These are phyloP conservation scores for Lobophora halterata DNA, from an alignment of 2,888 invertebrate genomes.

Conservation along the genomic window DNA sequence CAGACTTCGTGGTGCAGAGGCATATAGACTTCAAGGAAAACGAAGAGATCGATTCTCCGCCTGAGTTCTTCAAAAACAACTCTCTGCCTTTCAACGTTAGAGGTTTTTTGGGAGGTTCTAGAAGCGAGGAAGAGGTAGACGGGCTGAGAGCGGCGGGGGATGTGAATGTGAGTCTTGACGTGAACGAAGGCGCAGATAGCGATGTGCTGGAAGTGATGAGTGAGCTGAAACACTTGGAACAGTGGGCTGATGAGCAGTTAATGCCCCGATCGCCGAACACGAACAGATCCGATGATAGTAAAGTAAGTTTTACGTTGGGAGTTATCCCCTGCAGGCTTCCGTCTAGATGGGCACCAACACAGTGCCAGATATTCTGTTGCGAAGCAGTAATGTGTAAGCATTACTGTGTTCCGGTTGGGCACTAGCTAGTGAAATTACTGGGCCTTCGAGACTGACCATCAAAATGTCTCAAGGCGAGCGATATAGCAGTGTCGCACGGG, in stretches of 20 bases:
- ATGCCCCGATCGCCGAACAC: slow-evolving; percentile 47
- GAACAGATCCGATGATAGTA: slow-evolving; percentile 63
- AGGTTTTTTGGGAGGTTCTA: slow-evolving; percentile 48
- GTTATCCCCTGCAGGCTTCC: too few relatives aligned
- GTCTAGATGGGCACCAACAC: too few relatives aligned
- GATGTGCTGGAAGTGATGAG: slow-evolving; percentile 71
- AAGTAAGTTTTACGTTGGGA: slow-evolving; percentile 58
- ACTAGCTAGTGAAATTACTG: too few relatives aligned
- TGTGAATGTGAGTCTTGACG: slow-evolving; percentile 45
- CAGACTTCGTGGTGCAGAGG: slow-evolving; percentile 52
- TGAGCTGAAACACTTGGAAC: slow-evolving; percentile 64
- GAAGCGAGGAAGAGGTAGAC: slow-evolving; percentile 51
- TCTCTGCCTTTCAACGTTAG: slow-evolving; percentile 58
- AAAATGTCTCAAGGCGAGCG: too few relatives aligned
- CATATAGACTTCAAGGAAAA: slow-evolving; percentile 64
- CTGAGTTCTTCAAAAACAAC: slow-evolving; percentile 62
- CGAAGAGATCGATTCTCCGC: slow-evolving; percentile 49
- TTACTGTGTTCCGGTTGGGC: too few relatives aligned
- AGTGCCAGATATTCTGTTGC: too few relatives aligned
- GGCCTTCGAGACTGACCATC: too few relatives aligned
- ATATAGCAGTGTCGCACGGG: too few relatives aligned
- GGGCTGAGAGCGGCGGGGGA: slow-evolving; percentile 45
- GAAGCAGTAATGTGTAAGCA: too few relatives aligned
- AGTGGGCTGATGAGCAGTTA: slow-evolving; percentile 71
- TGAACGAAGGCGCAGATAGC: slow-evolving; percentile 43